Base-by-base conservation (phyloP, 2,797 vertebrate species). In the Pangasius larnaudii region DNA sequence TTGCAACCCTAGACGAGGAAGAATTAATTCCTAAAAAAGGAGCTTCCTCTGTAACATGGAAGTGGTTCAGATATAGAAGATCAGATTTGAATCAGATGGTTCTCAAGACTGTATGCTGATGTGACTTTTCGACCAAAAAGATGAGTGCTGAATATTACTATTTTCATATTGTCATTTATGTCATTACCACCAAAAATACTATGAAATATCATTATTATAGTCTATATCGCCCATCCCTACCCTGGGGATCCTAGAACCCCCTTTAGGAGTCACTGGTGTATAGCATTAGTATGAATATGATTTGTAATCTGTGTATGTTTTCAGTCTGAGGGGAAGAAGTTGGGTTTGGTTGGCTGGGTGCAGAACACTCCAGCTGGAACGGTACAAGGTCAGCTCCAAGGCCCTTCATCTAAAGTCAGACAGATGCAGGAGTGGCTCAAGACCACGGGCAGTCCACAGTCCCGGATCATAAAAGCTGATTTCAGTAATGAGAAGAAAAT, bases 281-380 rank as follows among this genome's bases (percentile, higher is more conserved):
- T 16, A 81, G 22, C 1, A 1, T 46, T 61, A 39, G 13, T 72
- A 0, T 53, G n/a, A 39, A 82, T 2, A 13, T 84, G 61, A 67
- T 51, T 51, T 74, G 53, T 46, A 33, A 75, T 85, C 27, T 78
- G 36, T 81, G 49, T 59, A 18, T 90, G 51, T 86, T 91, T 93
- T 79, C 94, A 99, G 98, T 94, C 96, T 71, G 97, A 99, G 80
- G 97, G 96, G 4, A 97, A 96, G 93, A 96, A 94, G 71, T 94
- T 98, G 10, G 98, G 98, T 36, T 94, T 99, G 69, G 98, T 98
- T 14, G 99, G 99, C 87, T 99, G 98, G 98, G 98, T 99, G 89
- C 96, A 95, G 91, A 99, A 99, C 85, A 99, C 97, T 0, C 87
- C 92, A 0, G 91, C 93, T 0, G 98, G 98, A 91, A 98, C 97